phyloP scores from a whole-genome alignment of 2,113 vertebrate genomes.

The Uria aalge region DNA sequence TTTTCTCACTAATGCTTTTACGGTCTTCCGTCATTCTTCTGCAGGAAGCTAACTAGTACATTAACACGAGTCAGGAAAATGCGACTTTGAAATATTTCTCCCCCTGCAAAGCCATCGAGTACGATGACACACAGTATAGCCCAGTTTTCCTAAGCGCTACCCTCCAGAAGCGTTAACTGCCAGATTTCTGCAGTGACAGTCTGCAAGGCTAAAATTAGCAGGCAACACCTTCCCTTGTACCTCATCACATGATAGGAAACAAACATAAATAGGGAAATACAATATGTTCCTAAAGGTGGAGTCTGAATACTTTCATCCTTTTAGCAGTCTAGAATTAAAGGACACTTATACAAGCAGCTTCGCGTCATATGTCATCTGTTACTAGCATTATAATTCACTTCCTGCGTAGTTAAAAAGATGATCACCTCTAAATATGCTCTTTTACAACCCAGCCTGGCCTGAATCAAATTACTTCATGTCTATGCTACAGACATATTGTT shows the following conservation, averaged over 20 bases:
- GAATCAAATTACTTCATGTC: not conserved
- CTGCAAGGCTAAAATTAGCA: slow-evolving; percentile 51
- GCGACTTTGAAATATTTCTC: not conserved
- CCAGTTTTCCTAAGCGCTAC: not conserved
- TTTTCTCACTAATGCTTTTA: not conserved
- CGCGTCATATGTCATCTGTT: not conserved
- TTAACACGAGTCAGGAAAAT: not conserved
- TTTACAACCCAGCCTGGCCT: not conserved
- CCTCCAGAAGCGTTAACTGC: not conserved
- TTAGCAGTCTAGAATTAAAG: not conserved
- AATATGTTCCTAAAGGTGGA: slow-evolving; percentile 45
- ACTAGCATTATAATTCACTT: not conserved
- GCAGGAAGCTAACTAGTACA: not conserved
- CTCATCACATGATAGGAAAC: slow-evolving; percentile 40
- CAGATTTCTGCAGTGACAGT: slow-evolving; percentile 8
- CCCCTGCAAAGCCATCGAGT: accelerated
- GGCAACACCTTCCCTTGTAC: slow-evolving; percentile 39
- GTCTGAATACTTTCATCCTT: not conserved
- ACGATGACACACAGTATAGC: not conserved
- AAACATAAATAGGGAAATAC: slow-evolving; percentile 61
- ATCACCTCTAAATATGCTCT: not conserved
- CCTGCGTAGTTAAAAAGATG: not conserved
- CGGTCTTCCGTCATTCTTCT: not conserved
- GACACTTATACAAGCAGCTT: not conserved
- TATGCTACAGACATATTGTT: not conserved